A percentile compares a stretch with the other conserved stretches of the same genome.
Evolutionary conservation across 2,797 vertebrate species (phyloP).

Genomic region (Gallinago solitaria): DNA sequence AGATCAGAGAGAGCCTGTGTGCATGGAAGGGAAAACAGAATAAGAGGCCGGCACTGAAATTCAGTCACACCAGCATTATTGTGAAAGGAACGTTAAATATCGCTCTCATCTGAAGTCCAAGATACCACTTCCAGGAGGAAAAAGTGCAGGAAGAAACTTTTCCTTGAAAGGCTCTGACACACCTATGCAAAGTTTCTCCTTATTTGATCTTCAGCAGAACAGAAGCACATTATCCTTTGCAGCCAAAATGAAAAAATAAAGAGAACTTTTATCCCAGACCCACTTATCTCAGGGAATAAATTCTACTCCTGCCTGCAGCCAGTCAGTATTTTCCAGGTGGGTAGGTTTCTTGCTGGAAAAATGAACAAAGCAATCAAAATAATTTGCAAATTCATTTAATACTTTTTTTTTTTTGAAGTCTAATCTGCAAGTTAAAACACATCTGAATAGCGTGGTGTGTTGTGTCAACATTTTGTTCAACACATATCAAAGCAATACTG

Average conservation of each 20-base stretch:
- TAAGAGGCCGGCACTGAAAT: not conserved
- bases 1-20: not conserved
- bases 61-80: not conserved
- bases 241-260: slow-evolving; percentile 33
- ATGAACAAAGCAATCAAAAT: slow-evolving; percentile 50
- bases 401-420: not conserved
- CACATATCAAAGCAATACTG: not conserved
- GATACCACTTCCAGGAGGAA: not conserved
- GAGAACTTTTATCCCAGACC: slow-evolving; percentile 42
- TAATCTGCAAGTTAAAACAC: not conserved
- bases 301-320: slow-evolving; percentile 34
- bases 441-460: not conserved
- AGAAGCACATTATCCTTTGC: slow-evolving; percentile 7
- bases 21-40: not conserved
- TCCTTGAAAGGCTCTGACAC: not conserved
- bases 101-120: not conserved
- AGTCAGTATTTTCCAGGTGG: slow-evolving; percentile 35
- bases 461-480: not conserved
- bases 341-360: not conserved
- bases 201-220: slow-evolving; percentile 20
- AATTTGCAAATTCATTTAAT: slow-evolving; percentile 47
- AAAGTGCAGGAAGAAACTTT: not conserved
- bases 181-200: slow-evolving; percentile 32
- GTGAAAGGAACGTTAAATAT: not conserved
- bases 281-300: slow-evolving; percentile 51